phyloP scores from a whole-genome alignment of 2,113 vertebrate species.

The Nematolebias whitei region DNA sequence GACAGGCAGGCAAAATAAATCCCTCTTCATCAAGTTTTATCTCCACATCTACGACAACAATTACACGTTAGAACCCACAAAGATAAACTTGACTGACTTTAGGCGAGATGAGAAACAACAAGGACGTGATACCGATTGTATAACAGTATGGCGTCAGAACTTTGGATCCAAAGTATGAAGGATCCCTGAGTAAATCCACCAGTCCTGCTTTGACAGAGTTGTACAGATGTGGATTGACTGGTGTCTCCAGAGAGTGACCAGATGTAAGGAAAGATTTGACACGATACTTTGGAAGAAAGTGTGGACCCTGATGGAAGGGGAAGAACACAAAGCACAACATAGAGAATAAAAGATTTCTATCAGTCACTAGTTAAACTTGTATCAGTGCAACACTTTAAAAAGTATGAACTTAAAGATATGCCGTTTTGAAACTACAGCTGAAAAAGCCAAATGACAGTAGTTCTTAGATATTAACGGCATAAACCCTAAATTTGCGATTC shows the following conservation, averaged over 20 bases:
- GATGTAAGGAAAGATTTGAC: conserved; percentile 81
- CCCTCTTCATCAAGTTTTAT: conserved; percentile 92
- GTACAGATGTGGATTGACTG: conserved; percentile 80
- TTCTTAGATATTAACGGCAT: no score
- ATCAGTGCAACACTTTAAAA: background rate
- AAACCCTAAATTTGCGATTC: no score
- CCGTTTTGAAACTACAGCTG: no score
- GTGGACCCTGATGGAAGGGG: conserved; percentile 78
- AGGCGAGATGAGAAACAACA: background rate
- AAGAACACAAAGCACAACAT: background rate
- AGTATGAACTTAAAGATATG: no score
- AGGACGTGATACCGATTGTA: conserved; percentile 79
- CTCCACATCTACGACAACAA: conserved; percentile 84
- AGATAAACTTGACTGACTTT: background rate
- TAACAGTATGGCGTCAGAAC: conserved; percentile 90
- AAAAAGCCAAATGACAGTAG: no score
- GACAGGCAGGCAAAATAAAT: conserved; percentile 82
- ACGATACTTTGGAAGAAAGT: conserved; percentile 80
- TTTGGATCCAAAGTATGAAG: conserved; percentile 84
- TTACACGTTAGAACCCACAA: background rate
- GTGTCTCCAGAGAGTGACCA: conserved; percentile 80
- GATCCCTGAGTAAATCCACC: conserved; percentile 84
- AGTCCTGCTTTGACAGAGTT: conserved; percentile 83
- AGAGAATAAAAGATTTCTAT: background rate
- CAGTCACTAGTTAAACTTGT: no score